A percentile compares a stretch with the other conserved stretches of the same genome.
phyloP scores from a whole-genome alignment of 2,113 vertebrate genomes.

The Melanotaenia duboulayi region DNA sequence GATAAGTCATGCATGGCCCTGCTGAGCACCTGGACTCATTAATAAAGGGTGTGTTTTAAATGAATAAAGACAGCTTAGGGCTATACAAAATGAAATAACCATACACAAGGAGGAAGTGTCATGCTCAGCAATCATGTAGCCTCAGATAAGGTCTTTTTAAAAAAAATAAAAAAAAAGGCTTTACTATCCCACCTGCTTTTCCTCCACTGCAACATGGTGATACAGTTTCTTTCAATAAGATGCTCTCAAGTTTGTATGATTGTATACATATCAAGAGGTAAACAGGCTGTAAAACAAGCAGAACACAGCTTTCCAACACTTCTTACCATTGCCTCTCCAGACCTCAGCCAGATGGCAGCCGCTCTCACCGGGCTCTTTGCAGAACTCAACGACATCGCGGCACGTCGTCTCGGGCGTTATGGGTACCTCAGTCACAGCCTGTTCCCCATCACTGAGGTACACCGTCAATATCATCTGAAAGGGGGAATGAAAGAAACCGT shows the following conservation, averaged over 20 bases:
- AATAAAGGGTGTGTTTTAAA: constrained; percentile 29
- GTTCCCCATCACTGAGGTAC: constrained; percentile 97
- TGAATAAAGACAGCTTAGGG: constrained; percentile 19
- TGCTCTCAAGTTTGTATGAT: not conserved
- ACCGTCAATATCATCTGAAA: constrained; percentile 97
- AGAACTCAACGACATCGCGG: constrained; percentile 97
- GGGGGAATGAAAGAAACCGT: constrained; percentile 10
- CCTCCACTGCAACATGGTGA: not conserved
- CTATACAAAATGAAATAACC: constrained; percentile 23
- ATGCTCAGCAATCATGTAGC: constrained; percentile 25
- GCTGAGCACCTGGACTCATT: constrained; percentile 3
- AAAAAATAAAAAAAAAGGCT: not conserved
- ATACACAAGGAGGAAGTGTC: constrained; percentile 17
- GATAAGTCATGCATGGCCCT: not conserved
- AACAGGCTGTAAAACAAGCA: not conserved
- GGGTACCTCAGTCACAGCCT: constrained; percentile 95
- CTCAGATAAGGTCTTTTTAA: constrained; percentile 26
- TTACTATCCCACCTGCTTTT: not conserved
- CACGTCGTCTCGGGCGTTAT: constrained; percentile 98
- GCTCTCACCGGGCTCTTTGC: constrained; percentile 97
- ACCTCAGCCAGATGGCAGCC: constrained; percentile 97
- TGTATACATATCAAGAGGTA: not conserved
- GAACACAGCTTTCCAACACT: not conserved
- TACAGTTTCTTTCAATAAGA: not conserved
- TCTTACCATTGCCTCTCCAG: constrained; percentile 95